Base-by-base conservation (phyloP, 2,888 invertebrate genomes). In the Tetragonisca angustula region DNA sequence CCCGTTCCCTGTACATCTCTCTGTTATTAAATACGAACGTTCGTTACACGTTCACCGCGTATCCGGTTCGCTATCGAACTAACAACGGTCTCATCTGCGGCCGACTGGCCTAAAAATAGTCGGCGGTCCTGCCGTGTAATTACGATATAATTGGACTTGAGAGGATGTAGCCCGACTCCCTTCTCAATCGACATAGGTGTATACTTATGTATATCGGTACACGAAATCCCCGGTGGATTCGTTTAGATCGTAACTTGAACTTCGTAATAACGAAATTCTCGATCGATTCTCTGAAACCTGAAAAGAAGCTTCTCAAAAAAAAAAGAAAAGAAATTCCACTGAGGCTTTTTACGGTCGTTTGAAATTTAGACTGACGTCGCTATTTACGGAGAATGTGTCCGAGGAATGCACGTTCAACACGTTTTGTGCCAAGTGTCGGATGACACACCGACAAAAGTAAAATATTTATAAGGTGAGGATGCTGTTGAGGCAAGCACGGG, bases 51-150 rank as follows among this genome's bases (percentile, higher is more conserved):
- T 84, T 81, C 78, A 75, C 75, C 72, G 85, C 71, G 86, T 79
- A 79, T 85, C 78, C 87, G 75, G 81, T n/a, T n/a, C n/a, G 82
- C 87, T 88, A 87, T 88, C 84, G 83, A 86, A 83, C 85, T 87
- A 89, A 89, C 83, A 84, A 88, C 84, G 83, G 36, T 77, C 71
- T 80, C 75, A 84, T 85, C 83, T 85, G 84, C 79, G 79, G 87
- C 84, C 84, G 78, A 65, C 70, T 64, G 77, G 82, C 84, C 88
- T 84, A 84, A 89, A 87, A 89, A 89, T 89, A 89, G 89, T 87
- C 76, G 64, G 56, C 15, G 75, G 54, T 52, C 86, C 86, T 74
- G 82, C 76, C 82, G 79, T 85, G 77, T 86, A 86, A 86, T 86
- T 86, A 86, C 79, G 82, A 72, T 79, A 79, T 43, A 43, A 43